Conservation (phyloP, 2,113 vertebrate species). For the Nycticryphes semicollaris region DNA sequence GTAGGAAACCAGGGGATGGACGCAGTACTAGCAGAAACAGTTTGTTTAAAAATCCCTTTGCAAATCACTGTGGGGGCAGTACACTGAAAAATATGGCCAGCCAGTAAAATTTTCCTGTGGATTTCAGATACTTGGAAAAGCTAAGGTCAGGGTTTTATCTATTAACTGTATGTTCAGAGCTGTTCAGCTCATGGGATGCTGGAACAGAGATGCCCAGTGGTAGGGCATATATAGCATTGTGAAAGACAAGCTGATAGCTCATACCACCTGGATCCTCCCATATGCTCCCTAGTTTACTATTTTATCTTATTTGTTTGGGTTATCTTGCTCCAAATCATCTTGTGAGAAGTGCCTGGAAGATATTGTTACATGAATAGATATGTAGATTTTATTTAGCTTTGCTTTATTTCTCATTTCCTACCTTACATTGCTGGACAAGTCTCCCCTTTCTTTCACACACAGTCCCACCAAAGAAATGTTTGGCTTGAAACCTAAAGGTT, state of each 20-base stretch:
- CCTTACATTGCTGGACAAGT: neutral
- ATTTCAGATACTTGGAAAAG: neutral
- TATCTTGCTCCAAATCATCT: neutral
- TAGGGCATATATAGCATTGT: no score
- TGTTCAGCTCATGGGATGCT: neutral
- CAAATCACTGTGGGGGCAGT: neutral
- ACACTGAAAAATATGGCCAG: neutral
- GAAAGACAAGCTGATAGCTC: neutral
- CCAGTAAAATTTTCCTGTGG: neutral
- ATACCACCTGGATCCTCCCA: neutral
- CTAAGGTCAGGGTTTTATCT: neutral
- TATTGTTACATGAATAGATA: neutral
- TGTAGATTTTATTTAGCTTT: neutral
- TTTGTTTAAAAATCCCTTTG: neutral
- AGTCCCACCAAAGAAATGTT: neutral
- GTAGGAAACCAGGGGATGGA: neutral
- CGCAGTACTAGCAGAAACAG: neutral
- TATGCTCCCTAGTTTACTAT: neutral
- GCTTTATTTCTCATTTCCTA: neutral
- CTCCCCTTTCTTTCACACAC: neutral
- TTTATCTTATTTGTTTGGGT: neutral
- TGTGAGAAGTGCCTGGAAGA: neutral
- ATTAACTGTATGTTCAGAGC: neutral
- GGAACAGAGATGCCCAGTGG: fast-evolving
- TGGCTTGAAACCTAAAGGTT: neutral